Percentiles rank a stretch among this genome's conserved stretches.
These are phyloP conservation scores for Leptodactylus fallax DNA, from an alignment of 2,797 vertebrate genomes.

Conservation along the genomic window DNA sequence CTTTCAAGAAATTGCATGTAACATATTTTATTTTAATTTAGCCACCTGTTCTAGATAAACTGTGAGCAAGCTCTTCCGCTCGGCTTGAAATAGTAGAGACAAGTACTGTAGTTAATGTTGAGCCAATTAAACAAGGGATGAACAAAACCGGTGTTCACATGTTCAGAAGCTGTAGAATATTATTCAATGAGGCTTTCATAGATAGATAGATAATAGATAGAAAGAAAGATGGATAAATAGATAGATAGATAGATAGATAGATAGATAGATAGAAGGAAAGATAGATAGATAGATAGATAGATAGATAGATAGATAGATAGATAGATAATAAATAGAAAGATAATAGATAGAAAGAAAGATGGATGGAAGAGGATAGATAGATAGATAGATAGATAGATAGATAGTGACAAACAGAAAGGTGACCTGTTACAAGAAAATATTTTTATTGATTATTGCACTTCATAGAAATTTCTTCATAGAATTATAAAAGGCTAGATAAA, in stretches of 20 bases:
- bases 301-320: not conserved
- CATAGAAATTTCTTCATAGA: no score
- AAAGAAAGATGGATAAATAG: not conserved
- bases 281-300: not conserved
- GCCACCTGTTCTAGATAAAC: constrained; percentile 56
- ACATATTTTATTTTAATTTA: constrained; percentile 58
- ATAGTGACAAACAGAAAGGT: no score
- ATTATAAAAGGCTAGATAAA: no score
- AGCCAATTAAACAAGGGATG: constrained; percentile 41
- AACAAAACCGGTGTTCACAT: not conserved
- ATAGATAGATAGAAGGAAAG: no score
- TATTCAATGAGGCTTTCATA: not conserved
- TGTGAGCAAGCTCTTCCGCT: constrained; percentile 53
- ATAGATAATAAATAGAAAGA: not conserved
- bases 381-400: not conserved
- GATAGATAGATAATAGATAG: not conserved
- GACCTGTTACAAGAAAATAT: no score
- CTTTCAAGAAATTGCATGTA: constrained; percentile 43
- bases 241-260: not conserved
- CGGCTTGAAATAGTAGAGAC: constrained; percentile 23
- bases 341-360: not conserved
- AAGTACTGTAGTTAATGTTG: constrained; percentile 13
- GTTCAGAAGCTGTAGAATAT: no score
- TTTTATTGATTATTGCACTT: no score
- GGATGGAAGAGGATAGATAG: not conserved